Evolutionary conservation across 2,888 invertebrate genomes (phyloP).

Genomic region (Drosophila nigritarsus): DNA sequence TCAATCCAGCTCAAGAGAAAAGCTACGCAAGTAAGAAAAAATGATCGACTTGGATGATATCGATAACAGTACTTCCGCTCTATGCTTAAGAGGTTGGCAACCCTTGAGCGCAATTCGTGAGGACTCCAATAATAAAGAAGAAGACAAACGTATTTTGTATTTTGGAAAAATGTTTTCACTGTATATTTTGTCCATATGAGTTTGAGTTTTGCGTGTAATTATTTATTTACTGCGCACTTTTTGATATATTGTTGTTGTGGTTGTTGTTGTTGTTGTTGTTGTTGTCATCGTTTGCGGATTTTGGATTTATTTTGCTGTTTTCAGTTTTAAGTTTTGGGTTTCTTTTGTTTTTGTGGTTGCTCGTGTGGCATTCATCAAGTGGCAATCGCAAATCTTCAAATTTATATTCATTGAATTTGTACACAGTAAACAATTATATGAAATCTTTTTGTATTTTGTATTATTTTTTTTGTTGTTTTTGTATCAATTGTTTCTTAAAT

Average conservation of each 20-base stretch:
- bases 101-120: neutral
- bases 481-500: conserved; percentile 34
- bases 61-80: neutral
- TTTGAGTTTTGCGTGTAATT: conserved; percentile 41
- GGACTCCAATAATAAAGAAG: neutral
- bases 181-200: conserved; percentile 46
- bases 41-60: neutral
- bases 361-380: conserved; percentile 32
- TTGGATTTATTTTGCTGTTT: neutral
- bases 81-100: neutral
- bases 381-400: conserved; percentile 46
- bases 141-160: conserved; percentile 38
- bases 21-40: neutral
- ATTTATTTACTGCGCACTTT: conserved; percentile 45
- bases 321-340: conserved; percentile 10
- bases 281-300: conserved; percentile 14
- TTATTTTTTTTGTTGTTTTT: conserved; percentile 19
- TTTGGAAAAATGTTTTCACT: conserved; percentile 46
- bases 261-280: conserved; percentile 22
- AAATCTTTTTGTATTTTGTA: conserved; percentile 43
- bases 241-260: conserved; percentile 23
- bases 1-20: neutral
- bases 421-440: conserved; percentile 58
- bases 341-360: neutral
- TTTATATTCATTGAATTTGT: conserved; percentile 51